Base-by-base conservation (phyloP, 2,797 vertebrate species). In the Intellagama lesueurii region DNA sequence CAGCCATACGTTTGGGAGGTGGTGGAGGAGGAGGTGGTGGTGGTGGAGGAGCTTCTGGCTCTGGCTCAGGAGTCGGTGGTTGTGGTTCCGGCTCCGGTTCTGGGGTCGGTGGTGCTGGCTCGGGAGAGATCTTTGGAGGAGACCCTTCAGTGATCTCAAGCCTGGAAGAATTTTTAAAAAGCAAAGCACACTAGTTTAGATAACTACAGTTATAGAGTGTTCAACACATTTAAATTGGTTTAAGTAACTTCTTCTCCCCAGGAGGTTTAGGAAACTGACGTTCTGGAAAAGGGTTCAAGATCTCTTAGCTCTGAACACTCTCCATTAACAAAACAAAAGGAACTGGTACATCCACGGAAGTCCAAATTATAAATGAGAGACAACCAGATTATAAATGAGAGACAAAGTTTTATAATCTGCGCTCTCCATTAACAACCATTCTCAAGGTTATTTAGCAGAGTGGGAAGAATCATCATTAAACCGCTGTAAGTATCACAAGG, bases 1-100 rank as follows among this genome's bases (percentile, higher is more conserved):
- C 96, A 91, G 97, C 92, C 97, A 98, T 98, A 84, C 32, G 47
- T 85, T 81, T 87, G 5, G 77, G 56, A 64, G 83, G 73, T 28
- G 85, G 7, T 2, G 79, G 83, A 0, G 84, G 80, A 0, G 86
- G 73, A 0, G 66, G 89, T 0, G 86, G 81, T 4, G 32, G 87
- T 1, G 77, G 82, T 1, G 76, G 52, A 5, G 89, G 86, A 24
- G 66, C 81, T 66, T 88, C 86, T 76, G 77, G 82, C 2, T 91
- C 87, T 32, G 84, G 30, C 28, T 52, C 7, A 3, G 84, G 40
- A 1, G 86, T 80, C 8, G 79, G 70, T 83, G 87, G 86, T 56
- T 49, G 30, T 32, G 76, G n/a, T 16, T 70, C 64, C 0, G 77
- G 80, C 22, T 88, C 80, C 0, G 84, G 1, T 8, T 79, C 47